phyloP scores from a whole-genome alignment of 2,888 invertebrate species.

The Xiphydria camelus region DNA sequence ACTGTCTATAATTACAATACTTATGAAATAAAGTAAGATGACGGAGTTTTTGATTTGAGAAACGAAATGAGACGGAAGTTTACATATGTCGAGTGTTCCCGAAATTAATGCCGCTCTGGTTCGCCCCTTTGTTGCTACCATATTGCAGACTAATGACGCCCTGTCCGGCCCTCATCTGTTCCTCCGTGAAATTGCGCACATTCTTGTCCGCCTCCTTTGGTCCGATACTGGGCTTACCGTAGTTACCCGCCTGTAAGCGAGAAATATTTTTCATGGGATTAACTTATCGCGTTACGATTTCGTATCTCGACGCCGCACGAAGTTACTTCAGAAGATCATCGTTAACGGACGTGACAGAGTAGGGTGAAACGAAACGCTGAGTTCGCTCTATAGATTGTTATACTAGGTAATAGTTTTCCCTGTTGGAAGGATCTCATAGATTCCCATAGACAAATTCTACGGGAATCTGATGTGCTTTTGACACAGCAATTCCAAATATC shows the following conservation, averaged over 20 bases:
- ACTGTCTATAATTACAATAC: constrained; percentile 10
- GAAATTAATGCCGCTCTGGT: constrained; percentile 93
- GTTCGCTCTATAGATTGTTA: no score
- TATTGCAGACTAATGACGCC: constrained; percentile 93
- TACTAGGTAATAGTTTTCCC: no score
- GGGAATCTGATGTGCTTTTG: no score
- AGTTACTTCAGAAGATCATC: neutral
- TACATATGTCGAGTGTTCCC: constrained; percentile 98
- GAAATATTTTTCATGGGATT: constrained; percentile 2
- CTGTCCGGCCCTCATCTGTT: constrained; percentile 90
- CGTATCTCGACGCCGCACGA: no score
- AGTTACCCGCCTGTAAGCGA: constrained; percentile 71
- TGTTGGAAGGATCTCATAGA: no score
- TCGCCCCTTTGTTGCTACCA: constrained; percentile 97
- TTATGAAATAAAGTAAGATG: constrained; percentile 15
- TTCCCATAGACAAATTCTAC: no score
- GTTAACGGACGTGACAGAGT: no score
- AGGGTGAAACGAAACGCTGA: no score
- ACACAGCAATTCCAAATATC: no score
- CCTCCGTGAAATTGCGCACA: constrained; percentile 89
- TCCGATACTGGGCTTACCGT: constrained; percentile 86
- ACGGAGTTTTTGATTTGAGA: constrained; percentile 10
- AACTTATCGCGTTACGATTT: no score
- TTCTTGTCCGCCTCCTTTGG: constrained; percentile 97
- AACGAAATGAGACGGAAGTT: constrained; percentile 43